Base-by-base conservation (phyloP, 2,113 vertebrate genomes). In the Eolophus roseicapilla region DNA sequence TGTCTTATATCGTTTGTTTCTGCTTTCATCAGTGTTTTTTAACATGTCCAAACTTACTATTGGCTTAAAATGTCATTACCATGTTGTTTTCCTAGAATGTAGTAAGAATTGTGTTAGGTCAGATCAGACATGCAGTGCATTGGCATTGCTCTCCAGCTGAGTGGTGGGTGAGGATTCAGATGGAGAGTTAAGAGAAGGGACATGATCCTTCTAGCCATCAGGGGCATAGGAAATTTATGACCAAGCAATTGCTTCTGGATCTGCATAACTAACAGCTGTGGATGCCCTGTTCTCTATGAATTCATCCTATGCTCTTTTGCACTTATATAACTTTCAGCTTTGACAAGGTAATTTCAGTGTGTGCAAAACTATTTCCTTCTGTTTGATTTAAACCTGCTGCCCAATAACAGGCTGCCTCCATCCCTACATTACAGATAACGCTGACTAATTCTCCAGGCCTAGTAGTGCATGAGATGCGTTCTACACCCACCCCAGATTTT, bases 371-470 rank as follows among this genome's bases (percentile, higher is more conserved):
- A 27, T 67, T 88, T 69, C 33, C 25, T 93, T 94, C 83, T 35
- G 62, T 79, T 60, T 89, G 39, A 37, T 93, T 93, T 68, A 78
- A 86, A 69, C 65, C 65, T 87, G 52, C 74, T 86, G 65, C 52
- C 29, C 64, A 65, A 39, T 68, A 81, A 78, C 44, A 62, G 39
- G 35, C 65, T 95, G 77, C 35, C 57, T 79, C 52, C 39, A 52
- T 55, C 24, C 47, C 65, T 75, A 6, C 21, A 62, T 70, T 68
- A 50, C 3, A 2, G 91, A 55, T 81, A 88, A 92, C 0, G 0
- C 73, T 93, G 90, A 94, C 85, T 84, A 93, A 91, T 55, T 76
- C 77, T 87, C 83, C 86, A 84, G 84, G 75, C 39, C 33, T 43
- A 37, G 63, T 7, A 88, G 25, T 46, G 86, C 6, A 2, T 93